Conservation (phyloP, 2,888 invertebrate species). For the Hirtodrosophila confusa region DNA sequence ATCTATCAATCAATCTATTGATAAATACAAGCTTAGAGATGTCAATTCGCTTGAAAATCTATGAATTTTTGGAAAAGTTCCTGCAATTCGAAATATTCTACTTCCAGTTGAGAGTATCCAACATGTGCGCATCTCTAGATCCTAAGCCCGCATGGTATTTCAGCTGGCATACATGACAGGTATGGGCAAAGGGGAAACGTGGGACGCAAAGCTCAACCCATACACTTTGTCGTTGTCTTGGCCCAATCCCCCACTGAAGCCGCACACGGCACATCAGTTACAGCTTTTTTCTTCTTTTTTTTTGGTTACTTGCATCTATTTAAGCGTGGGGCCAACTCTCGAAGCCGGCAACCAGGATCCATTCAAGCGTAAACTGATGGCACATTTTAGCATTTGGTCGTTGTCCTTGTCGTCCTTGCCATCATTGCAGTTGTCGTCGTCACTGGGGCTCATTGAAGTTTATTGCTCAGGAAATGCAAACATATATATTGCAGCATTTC, state of each 20-base stretch:
- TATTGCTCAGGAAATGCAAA: constrained; percentile 74
- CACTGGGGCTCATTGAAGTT: constrained; percentile 68
- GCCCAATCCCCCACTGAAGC: constrained; percentile 36
- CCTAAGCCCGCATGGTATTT: constrained; percentile 21
- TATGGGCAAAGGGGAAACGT: not conserved
- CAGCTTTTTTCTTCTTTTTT: constrained; percentile 1
- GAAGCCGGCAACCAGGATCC: constrained; percentile 8
- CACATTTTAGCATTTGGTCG: constrained; percentile 68
- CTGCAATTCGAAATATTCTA: too few species aligned
- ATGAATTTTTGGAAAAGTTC: too few species aligned
- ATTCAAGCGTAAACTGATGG: constrained; percentile 59
- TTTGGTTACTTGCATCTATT: constrained; percentile 22
- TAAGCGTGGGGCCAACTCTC: constrained; percentile 7
- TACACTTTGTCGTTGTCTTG: constrained; percentile 54
- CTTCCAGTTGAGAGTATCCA: too few species aligned
- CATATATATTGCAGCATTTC: constrained; percentile 67
- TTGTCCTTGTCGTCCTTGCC: constrained; percentile 28
- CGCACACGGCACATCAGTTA: constrained; percentile 43
- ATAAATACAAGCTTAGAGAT: too few species aligned
- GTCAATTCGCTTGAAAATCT: too few species aligned
- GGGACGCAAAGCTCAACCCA: not conserved
- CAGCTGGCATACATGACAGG: constrained; percentile 4
- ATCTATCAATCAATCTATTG: too few species aligned
- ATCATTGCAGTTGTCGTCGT: constrained; percentile 23
- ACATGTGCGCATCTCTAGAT: not conserved